Percentiles rank a stretch among this genome's conserved stretches.
These are phyloP conservation scores for Pseudochirops cupreus DNA, from an alignment of 2,797 vertebrate species.

Conservation along the genomic window DNA sequence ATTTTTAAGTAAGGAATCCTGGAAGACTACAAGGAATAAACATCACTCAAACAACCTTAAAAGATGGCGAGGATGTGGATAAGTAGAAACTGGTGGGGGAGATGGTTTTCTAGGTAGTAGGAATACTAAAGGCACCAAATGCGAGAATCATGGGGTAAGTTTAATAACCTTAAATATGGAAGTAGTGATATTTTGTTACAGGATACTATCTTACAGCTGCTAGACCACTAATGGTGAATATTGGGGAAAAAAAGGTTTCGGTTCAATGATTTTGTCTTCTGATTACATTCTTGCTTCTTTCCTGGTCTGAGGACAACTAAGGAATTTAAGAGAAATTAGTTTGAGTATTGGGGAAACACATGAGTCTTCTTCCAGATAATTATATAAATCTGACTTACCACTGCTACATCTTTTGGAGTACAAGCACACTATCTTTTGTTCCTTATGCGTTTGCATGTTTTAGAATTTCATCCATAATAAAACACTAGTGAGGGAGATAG, in stretches of 20 bases:
- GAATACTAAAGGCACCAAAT: not conserved
- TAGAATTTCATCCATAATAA: not conserved
- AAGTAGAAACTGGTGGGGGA: not conserved
- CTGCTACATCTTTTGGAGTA: not conserved
- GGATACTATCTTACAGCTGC: not conserved
- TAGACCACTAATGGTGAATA: not conserved
- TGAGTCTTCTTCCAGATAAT: not conserved
- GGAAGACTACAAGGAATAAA: not conserved
- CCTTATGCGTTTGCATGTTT: not conserved
- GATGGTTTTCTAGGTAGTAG: not conserved
- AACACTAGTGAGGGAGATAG: not conserved
- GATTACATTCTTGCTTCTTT: not conserved
- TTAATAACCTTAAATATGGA: not conserved
- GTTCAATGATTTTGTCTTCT: not conserved
- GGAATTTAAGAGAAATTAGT: not conserved
- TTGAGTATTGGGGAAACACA: not conserved
- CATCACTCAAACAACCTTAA: not conserved
- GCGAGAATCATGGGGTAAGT: not conserved
- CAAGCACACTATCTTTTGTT: not conserved
- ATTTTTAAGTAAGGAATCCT: not conserved
- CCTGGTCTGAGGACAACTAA: not conserved
- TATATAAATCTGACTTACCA: not conserved
- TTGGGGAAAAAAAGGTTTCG: not conserved
- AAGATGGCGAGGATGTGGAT: not conserved
- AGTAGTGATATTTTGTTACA: not conserved